Conservation (phyloP, 2,888 invertebrate genomes). For the Sepioteuthis lessoniana region DNA sequence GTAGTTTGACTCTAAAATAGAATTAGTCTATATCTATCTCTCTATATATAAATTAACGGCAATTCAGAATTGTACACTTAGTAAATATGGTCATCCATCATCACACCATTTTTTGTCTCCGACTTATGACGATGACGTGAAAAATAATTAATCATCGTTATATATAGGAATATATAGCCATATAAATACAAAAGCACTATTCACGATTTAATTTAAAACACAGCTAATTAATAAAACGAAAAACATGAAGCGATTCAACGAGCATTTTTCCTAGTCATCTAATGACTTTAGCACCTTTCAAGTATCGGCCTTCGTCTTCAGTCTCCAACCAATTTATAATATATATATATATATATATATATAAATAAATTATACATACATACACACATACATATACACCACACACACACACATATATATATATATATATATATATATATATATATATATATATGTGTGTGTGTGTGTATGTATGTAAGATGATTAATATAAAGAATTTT, state of each 20-base stretch:
- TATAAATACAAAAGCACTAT: background rate
- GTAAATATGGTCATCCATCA: too few species aligned
- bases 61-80: background rate
- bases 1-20: background rate
- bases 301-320: background rate
- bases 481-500: background rate
- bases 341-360: too few species aligned
- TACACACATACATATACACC: too few species aligned
- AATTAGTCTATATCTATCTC: background rate
- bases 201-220: background rate
- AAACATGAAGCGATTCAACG: background rate
- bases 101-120: background rate
- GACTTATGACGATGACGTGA: background rate
- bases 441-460: too few species aligned
- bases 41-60: background rate
- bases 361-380: too few species aligned
- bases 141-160: background rate
- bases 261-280: background rate
- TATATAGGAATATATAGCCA: background rate
- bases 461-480: background rate
- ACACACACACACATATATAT: too few species aligned
- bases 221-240: background rate
- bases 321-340: background rate
- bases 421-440: too few species aligned
- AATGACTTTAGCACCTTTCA: slow-evolving; percentile 33